These are phyloP conservation scores for Telenomus remus DNA, from an alignment of 1,140 invertebrate genomes.

Conservation along the genomic window DNA sequence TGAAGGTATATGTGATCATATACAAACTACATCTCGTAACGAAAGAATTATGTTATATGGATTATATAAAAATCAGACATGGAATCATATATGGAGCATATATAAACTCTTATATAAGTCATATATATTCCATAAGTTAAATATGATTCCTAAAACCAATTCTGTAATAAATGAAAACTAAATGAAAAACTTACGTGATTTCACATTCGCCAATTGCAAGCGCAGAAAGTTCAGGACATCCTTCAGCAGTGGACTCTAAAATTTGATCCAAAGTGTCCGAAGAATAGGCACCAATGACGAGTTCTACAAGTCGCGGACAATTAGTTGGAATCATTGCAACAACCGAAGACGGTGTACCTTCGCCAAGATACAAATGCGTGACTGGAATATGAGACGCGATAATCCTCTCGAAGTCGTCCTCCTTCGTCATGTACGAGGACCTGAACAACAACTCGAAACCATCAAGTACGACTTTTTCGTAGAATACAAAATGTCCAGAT, in stretches of 20 bases:
- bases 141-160: no score
- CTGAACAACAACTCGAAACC: no score
- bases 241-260: conserved; percentile 60
- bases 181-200: conserved; percentile 52
- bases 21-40: no score
- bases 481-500: no score
- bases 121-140: no score
- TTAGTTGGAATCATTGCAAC: conserved; percentile 59
- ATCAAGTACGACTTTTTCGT: no score
- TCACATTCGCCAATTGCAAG: conserved; percentile 71
- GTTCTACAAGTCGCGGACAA: conserved; percentile 66
- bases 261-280: conserved; percentile 62
- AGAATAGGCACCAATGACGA: conserved; percentile 67
- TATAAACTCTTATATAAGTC: no score
- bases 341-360: conserved; percentile 61
- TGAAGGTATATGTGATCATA: no score
- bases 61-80: no score
- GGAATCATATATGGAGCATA: no score
- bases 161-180: conserved; percentile 2
- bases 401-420: conserved; percentile 63
- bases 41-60: no score
- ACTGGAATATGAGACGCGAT: conserved; percentile 64
- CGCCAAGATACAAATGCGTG: conserved; percentile 71
- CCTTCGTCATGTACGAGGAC: conserved; percentile 65
- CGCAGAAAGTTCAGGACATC: conserved; percentile 65